phyloP scores from a whole-genome alignment of 2,797 vertebrate species.

The Trematomus bernacchii region DNA sequence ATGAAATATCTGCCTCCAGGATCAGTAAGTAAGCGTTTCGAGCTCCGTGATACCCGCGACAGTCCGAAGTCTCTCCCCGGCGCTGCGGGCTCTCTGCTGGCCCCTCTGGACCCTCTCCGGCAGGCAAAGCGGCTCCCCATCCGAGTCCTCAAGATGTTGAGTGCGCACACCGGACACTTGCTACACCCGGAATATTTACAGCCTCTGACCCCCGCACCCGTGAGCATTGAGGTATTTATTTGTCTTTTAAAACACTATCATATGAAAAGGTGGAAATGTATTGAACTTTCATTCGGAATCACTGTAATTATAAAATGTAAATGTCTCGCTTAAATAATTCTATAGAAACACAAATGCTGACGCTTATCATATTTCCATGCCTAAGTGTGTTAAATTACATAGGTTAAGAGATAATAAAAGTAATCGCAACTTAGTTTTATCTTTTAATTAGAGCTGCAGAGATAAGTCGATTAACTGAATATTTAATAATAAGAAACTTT shows the following conservation, averaged over 20 bases:
- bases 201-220: constrained; percentile 91
- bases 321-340: not conserved
- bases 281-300: too few relatives aligned
- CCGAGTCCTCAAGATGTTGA: constrained; percentile 92
- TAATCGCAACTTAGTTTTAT: not conserved
- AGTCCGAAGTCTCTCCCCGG: constrained; percentile 53
- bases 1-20: constrained; percentile 90
- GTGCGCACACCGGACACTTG: constrained; percentile 89
- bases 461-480: not conserved
- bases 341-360: not conserved
- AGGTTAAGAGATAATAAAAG: not conserved
- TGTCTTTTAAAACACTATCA: not conserved
- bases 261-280: not conserved
- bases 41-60: constrained; percentile 68
- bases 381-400: not conserved
- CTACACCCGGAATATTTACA: constrained; percentile 95
- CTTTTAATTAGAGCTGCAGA: constrained; percentile 3
- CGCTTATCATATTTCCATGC: not conserved
- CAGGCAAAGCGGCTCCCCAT: constrained; percentile 92
- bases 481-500: not conserved
- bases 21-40: constrained; percentile 82
- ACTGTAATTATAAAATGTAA: not conserved
- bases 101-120: constrained; percentile 89
- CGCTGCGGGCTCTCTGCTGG: constrained; percentile 79
- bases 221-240: constrained; percentile 92